phyloP scores from a whole-genome alignment of 2,888 invertebrate species.

The Leucophenga maculata region DNA sequence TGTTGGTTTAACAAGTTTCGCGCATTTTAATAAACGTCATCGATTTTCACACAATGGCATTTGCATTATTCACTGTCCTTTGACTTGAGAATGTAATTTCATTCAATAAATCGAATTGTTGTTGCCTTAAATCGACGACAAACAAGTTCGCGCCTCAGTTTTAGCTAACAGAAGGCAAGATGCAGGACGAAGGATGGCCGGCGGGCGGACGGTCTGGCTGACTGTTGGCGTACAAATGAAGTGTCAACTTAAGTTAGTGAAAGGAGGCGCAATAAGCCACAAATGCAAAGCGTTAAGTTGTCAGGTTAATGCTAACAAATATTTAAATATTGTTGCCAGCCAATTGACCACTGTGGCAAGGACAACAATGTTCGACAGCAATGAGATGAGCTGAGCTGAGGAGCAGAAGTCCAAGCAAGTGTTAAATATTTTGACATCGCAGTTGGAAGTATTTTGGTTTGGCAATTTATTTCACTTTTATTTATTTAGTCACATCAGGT shows the following conservation, averaged over 20 bases:
- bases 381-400: too few relatives aligned
- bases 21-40: conserved; percentile 46
- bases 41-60: conserved; percentile 64
- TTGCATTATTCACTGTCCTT: conserved; percentile 65
- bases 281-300: conserved; percentile 7
- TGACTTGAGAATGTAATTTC: conserved; percentile 18
- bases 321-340: conserved; percentile 26
- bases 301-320: conserved; percentile 59
- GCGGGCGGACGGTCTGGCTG: background rate
- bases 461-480: too few relatives aligned
- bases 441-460: too few relatives aligned
- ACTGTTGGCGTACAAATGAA: conserved; percentile 48
- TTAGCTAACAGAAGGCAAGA: too few relatives aligned
- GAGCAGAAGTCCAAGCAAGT: too few relatives aligned
- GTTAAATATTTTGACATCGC: conserved; percentile 28
- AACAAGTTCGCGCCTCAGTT: background rate
- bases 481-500: too few relatives aligned
- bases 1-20: background rate
- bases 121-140: background rate
- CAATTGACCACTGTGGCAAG: conserved; percentile 25
- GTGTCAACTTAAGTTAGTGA: conserved; percentile 69
- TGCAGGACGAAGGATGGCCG: too few relatives aligned
- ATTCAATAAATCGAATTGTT: conserved; percentile 33
- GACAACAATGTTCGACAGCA: background rate
- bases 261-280: conserved; percentile 48